Evolutionary conservation across 1,140 invertebrate species (phyloP), one percentile per base, ranked within the genome.

Genomic region (Drosophila murphyi): DNA sequence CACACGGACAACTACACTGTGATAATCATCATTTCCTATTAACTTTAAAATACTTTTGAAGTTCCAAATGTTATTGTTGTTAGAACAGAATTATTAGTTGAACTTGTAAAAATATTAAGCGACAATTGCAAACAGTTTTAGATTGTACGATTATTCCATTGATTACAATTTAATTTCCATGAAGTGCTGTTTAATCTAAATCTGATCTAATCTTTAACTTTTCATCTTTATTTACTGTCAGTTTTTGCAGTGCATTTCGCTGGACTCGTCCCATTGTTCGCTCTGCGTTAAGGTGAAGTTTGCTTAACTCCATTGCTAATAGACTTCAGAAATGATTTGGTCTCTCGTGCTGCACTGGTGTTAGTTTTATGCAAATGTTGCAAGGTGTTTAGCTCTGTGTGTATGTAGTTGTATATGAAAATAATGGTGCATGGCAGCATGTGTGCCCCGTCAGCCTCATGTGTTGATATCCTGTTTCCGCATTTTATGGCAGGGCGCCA

Each of bases 321-420:
- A 86, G 82, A 86, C 82, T 86, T 87, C 78, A 86, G 70, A 86
- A 86, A 86, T 76, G 82, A 87, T 86, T 81, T 86, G 62, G 43
- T 41, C 8, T 41, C 39, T 41, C 7, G 51, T 55, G 39, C 39
- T 35, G 34, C 37, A 32, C 6, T 34, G 35, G 47, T 7, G 10
- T 72, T 57, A 51, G 52, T 68, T 51, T 72, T 69, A 70, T 70
- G 65, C 43, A 74, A 70, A 69, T 69, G 57, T 41, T 35, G 31
- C 39, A 47, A 74, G 51, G 72, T 74, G 72, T 55, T 69, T 48
- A 29, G 47, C 54, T 34, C 56, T 61, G 54, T 59, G 55, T 12
- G 1, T 7, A 2, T 37, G 7, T 12, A 50, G 32, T 39, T 43
- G 43, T 10, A 45, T 57, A 52, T 47, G 59, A 71, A 63, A 54